These are phyloP conservation scores for Lamproptera curius DNA, from an alignment of 2,888 invertebrate species.

Conservation along the genomic window DNA sequence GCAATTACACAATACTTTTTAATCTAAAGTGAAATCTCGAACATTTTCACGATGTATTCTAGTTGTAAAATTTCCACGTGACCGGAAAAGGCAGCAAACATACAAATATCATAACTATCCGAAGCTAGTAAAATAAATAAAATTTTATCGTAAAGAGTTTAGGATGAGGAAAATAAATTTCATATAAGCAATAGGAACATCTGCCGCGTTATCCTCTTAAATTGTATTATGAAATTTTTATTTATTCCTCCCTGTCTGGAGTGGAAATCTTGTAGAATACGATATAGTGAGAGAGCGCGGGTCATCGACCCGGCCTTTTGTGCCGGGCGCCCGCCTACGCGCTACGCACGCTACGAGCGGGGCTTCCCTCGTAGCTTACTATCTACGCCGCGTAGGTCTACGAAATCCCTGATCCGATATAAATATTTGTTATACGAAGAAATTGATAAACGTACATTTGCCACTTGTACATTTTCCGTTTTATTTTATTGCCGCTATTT, in stretches of 20 bases:
- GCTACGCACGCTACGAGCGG: slow-evolving; percentile 28
- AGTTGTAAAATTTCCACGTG: no score
- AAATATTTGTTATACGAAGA: neutral
- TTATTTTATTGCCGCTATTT: neutral
- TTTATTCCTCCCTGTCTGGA: neutral
- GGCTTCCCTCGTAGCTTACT: slow-evolving; percentile 25
- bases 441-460: no score
- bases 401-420: neutral
- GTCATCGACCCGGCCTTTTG: slow-evolving; percentile 42
- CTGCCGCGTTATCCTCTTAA: neutral
- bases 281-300: slow-evolving; percentile 35
- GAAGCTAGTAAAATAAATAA: no score
- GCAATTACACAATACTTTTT: no score
- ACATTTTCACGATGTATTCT: no score
- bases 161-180: neutral
- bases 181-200: neutral
- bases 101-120: no score
- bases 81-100: no score
- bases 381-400: neutral
- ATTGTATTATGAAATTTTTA: neutral
- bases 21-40: no score
- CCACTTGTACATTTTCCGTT: no score
- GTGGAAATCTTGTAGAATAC: slow-evolving; percentile 9
- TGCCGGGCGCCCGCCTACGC: slow-evolving; percentile 32
- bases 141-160: no score